These are phyloP conservation scores for Tinamus guttatus DNA, from an alignment of 2,113 vertebrate genomes.

Conservation along the genomic window DNA sequence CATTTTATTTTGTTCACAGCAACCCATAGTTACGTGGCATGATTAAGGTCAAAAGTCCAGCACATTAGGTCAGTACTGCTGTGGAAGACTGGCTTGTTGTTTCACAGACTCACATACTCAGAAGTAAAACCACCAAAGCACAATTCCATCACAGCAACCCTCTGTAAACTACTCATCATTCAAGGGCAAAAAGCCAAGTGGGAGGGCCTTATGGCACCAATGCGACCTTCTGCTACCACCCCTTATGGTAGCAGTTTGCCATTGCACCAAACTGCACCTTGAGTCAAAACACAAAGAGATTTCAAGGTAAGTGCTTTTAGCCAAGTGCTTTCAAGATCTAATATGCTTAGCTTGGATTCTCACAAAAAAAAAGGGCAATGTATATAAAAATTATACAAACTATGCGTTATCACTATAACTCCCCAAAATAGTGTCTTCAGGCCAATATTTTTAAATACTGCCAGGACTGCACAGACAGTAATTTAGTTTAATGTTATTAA, in stretches of 20 bases:
- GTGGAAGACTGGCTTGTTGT: background rate
- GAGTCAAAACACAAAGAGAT: background rate
- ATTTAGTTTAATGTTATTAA: background rate
- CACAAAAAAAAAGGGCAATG: background rate
- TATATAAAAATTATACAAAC: background rate
- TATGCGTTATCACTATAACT: no score
- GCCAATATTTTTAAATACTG: background rate
- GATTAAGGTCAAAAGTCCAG: background rate
- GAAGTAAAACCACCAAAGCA: background rate
- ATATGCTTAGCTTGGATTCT: background rate
- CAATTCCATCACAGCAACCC: background rate
- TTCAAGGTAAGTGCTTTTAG: background rate
- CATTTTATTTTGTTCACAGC: background rate
- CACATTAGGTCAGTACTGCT: background rate
- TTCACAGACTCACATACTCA: background rate
- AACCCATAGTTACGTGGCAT: rapidly evolving
- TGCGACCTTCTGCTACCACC: background rate
- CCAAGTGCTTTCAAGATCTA: background rate
- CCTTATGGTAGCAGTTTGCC: background rate
- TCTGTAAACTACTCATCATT: background rate
- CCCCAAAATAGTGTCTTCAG: background rate
- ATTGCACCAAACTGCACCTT: background rate
- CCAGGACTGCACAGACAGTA: background rate
- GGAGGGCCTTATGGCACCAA: background rate
- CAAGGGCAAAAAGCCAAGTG: background rate